These are phyloP conservation scores for Sitophilus oryzae DNA, from an alignment of 1,140 invertebrate species.

Conservation along the genomic window DNA sequence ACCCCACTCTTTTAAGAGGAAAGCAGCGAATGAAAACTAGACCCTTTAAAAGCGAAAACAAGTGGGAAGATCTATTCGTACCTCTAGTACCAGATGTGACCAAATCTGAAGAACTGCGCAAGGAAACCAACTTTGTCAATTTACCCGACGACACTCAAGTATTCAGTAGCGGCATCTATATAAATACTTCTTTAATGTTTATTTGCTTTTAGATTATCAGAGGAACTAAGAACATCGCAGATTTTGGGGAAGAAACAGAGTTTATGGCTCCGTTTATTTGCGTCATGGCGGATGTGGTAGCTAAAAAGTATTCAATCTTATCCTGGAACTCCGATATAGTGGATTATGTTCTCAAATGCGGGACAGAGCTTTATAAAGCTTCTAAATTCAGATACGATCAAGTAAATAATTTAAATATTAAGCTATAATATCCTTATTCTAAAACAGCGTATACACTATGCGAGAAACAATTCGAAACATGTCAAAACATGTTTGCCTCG, in stretches of 20 bases:
- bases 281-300: constrained; percentile 51
- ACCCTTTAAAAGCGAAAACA: constrained; percentile 2
- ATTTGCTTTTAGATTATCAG: constrained; percentile 38
- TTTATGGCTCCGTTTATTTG: constrained; percentile 48
- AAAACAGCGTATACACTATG: no score
- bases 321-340: constrained; percentile 48
- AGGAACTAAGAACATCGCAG: constrained; percentile 42
- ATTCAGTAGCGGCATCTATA: neutral
- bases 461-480: no score
- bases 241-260: constrained; percentile 33
- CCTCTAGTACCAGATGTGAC: constrained; percentile 32
- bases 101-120: constrained; percentile 45
- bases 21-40: constrained; percentile 23
- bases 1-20: constrained; percentile 24
- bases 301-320: constrained; percentile 48
- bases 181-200: neutral
- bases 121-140: constrained; percentile 48
- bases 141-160: constrained; percentile 47
- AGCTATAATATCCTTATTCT: neutral
- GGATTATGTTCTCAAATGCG: constrained; percentile 47
- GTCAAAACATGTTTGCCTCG: no score
- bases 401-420: constrained; percentile 31
- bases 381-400: constrained; percentile 42
- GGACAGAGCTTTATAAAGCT: constrained; percentile 45
- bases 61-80: constrained; percentile 17